Evolutionary conservation across 2,113 vertebrate genomes (phyloP), one percentile per base, ranked within the genome.

Genomic region (Phaethornis superciliosus): DNA sequence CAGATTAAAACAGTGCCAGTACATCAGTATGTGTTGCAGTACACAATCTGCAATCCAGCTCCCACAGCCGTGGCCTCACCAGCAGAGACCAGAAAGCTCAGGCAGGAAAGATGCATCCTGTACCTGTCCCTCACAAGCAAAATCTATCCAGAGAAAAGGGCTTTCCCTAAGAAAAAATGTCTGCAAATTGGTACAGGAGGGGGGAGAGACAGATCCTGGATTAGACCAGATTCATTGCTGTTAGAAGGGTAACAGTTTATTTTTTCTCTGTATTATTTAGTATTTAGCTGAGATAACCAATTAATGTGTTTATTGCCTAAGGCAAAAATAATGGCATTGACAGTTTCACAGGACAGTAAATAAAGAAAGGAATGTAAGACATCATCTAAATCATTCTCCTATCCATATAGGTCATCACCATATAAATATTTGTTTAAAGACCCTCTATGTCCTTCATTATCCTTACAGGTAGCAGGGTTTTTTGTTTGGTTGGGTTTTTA

Each of bases 401-500:
- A 22, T 37, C 42, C 5, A 3, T 62, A 51, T 54, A 74, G 19
- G 32, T 65, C 67, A 88, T n/a, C 42, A 46, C 1, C 20, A n/a
- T 42, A 46, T 55, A 85, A 94, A 93, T 88, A 76, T 58, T 93
- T 67, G 11, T 10, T 83, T 51, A 33, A 91, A 90, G 15, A 15
- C 8, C 6, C 20, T 62, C 10, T 72, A 11, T 26, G n/a, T n/a
- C 9, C 11, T 91, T 87, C 20, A n/a, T 12, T 71, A 20, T 56
- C 27, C 23, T 80, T 70, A 21, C 22, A 85, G 33, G 67, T 80
- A 72, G 37, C 21, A 89, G 81, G 8, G 13, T 44, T 35, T 12
- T 14, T 4, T 4, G 3, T 9, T 44, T 37, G 32, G 72, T 5
- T 59, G 18, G 46, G 10, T 11, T 40, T 40, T 40, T 40, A 12